Conservation (phyloP, 2,797 vertebrate genomes). For the Dermochelys coriacea region DNA sequence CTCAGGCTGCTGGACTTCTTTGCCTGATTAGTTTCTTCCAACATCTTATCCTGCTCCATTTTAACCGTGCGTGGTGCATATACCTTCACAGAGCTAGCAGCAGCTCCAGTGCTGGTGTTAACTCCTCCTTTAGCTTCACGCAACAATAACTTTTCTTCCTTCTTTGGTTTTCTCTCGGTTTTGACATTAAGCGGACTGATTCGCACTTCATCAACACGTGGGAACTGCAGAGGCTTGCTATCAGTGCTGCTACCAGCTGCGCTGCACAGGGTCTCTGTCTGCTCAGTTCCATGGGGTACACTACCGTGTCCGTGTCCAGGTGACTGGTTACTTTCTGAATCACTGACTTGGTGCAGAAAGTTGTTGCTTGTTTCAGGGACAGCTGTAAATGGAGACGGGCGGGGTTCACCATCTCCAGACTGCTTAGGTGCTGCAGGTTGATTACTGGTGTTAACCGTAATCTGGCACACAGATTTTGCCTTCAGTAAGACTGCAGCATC, state of each 20-base stretch:
- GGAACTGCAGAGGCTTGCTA: constrained; percentile 31
- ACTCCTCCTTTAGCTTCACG: constrained; percentile 54
- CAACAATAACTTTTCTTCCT: constrained; percentile 37
- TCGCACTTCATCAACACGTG: constrained; percentile 9
- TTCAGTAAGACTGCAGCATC: constrained; percentile 41
- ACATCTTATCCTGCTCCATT: constrained; percentile 45
- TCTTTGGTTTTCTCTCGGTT: constrained; percentile 40
- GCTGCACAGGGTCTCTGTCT: constrained; percentile 7
- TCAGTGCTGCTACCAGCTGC: not conserved
- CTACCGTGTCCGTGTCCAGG: not conserved
- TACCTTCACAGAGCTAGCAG: rapidly evolving
- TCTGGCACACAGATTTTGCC: constrained; percentile 82
- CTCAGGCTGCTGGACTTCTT: constrained; percentile 13
- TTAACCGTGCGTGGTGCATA: not conserved
- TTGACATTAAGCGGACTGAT: not conserved
- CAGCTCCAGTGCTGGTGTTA: not conserved
- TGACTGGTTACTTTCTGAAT: not conserved
- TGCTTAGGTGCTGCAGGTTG: constrained; percentile 57
- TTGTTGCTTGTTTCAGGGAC: not conserved
- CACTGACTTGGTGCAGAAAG: rapidly evolving
- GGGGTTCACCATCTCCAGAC: not conserved
- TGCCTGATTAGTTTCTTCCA: not conserved
- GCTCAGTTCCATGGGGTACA: not conserved
- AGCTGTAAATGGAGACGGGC: not conserved
- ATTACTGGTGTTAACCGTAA: constrained; percentile 75